Conservation (phyloP, 2,797 vertebrate genomes). For the Euthynnus affinis region DNA sequence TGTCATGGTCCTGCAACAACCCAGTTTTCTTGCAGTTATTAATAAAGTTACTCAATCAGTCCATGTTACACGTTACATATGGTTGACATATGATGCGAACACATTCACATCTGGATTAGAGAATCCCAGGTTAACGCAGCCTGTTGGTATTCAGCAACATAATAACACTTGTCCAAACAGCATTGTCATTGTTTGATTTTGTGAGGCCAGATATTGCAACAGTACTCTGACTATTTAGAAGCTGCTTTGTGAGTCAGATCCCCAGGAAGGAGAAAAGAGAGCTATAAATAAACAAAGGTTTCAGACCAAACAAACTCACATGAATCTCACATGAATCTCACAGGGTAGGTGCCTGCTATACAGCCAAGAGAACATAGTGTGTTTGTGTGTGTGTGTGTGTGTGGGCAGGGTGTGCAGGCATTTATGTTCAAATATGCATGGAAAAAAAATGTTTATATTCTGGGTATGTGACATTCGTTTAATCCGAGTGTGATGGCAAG, state of each 20-base stretch:
- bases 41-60: not conserved
- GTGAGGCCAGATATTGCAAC: not conserved
- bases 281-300: constrained; percentile 60
- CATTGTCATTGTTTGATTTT: not conserved
- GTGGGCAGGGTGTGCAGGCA: constrained; percentile 24
- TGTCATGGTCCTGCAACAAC: not conserved
- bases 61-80: not conserved
- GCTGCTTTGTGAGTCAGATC: constrained; percentile 42
- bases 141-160: not conserved
- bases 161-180: not conserved
- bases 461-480: constrained; percentile 6
- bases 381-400: constrained; percentile 39
- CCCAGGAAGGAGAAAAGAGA: constrained; percentile 35
- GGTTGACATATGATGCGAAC: not conserved
- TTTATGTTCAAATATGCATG: not conserved
- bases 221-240: constrained; percentile 2
- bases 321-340: constrained; percentile 55
- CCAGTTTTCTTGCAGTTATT: not conserved
- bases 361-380: constrained; percentile 48
- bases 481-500: not conserved
- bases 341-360: constrained; percentile 37
- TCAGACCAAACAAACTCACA: constrained; percentile 56
- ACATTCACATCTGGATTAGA: not conserved
- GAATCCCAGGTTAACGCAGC: not conserved
- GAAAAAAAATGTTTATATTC: constrained; percentile 1